phyloP scores from a whole-genome alignment of 1,140 invertebrate species.

The Paralvinella palmiformis region DNA sequence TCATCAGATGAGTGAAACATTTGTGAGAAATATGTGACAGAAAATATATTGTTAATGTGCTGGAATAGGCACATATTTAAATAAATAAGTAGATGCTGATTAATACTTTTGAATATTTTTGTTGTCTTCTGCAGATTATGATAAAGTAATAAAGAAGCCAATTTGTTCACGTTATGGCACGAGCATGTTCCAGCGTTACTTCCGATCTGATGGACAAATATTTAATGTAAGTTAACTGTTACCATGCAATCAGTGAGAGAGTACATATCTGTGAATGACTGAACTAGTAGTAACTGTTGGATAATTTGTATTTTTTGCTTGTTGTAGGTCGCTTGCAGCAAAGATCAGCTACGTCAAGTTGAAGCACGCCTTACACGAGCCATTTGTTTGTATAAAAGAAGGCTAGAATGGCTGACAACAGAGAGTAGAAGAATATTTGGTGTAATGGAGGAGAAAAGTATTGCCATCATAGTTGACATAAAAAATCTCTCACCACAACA shows the following conservation, averaged over 20 bases:
- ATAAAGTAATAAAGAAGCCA: conserved; percentile 38
- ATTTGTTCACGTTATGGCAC: conserved; percentile 42
- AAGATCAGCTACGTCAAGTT: conserved; percentile 39
- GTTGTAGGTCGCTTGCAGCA: conserved; percentile 33
- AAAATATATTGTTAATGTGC: no score
- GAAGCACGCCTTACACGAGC: conserved; percentile 38
- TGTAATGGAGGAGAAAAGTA: conserved; percentile 42
- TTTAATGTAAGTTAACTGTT: conserved; percentile 38
- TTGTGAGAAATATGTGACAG: no score
- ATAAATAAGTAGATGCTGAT: no score
- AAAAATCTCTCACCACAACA: conserved; percentile 41
- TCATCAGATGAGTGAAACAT: no score
- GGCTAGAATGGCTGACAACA: conserved; percentile 47
- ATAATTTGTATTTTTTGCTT: not conserved
- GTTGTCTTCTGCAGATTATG: conserved; percentile 46
- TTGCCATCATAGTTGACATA: conserved; percentile 46
- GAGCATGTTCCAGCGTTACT: conserved; percentile 36
- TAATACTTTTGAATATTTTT: no score
- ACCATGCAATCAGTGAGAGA: not conserved
- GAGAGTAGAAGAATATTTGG: conserved; percentile 49
- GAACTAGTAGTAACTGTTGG: not conserved
- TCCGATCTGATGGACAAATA: conserved; percentile 38
- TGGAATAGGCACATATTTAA: no score
- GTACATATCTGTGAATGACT: not conserved
- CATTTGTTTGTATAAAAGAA: conserved; percentile 36